Base-by-base conservation (phyloP, 1,140 invertebrate species). In the Aphaenogaster floridana region DNA sequence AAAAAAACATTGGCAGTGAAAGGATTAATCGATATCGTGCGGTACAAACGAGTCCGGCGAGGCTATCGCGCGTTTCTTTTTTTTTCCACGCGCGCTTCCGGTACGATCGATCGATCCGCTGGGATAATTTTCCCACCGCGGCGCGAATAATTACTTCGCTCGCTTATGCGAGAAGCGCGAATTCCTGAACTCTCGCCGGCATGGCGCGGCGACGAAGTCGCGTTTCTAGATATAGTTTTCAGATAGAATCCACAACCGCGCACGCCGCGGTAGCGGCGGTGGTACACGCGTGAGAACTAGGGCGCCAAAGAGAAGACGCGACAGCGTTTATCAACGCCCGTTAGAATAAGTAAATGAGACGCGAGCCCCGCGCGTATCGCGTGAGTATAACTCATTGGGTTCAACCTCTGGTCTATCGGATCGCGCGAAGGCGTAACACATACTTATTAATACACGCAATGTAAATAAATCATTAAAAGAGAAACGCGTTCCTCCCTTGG, bases 201-300 rank as follows among this genome's bases (percentile, higher is more conserved):
- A 0, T 0, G 28, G 28, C 28, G 28, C 28, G 28, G 28, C 57
- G 84, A 89, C 48, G 17, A 54, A 89, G 74, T 79, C 71, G 57
- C 45, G 69, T 64, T 85, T 63, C 42, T 69, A 80, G 88, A 88
- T 90, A 85, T 63, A 64, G n/a, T 84, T 90, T 90, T 85, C 63
- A 90, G 79, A 90, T 90, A 69, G 68, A 88, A 88, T 54, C 48
- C 69, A 15, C 39, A 66, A 21, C 17, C 42, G 66, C 64, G 64
- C 34, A 21, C 2, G 54, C 54, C 28, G 59, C 64, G 36, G 21
- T 79, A 52, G 61, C 61, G 28, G 7, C 66, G 48, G 45, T 9
- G 63, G 7, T 34, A 17, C 28, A 59, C 89, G 87, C 90, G 90
- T 91, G 90, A 90, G 90, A 91, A 90, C 84, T 89, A 57, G 89